Evolutionary conservation across 2,888 invertebrate species (phyloP), one percentile per base, ranked within the genome.

Genomic region (Agrochola lychnidis): DNA sequence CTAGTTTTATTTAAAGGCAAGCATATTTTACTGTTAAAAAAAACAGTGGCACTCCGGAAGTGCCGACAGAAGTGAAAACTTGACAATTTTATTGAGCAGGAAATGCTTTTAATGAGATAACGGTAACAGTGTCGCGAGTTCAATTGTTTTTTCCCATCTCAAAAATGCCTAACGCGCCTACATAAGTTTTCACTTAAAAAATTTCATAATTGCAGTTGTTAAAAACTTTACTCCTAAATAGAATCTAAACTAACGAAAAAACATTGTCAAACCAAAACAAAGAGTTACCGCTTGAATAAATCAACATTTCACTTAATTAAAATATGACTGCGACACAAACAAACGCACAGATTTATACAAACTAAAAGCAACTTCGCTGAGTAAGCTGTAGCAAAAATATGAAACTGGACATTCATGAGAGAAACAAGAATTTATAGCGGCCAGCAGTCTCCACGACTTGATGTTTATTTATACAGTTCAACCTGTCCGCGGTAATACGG

Each of bases 381-480:
- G 86, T 78, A 83, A 83, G 79, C 78, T 78, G 84, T 73, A 73
- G 81, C 76, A 74, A 81, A 86, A 88, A 84, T 86, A 83, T 84
- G 84, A 86, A 81, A 67, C 81, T 74, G 84, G 84, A 86, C 88
- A 84, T 81, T 87, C 79, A 84, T 76, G 84, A 88, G 77, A 79
- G 79, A 73, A 87, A 87, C 78, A 67, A 88, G 87, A 84, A 87
- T 87, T 87, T 81, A 87, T 88, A 42, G 82, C 84, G 69, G 71
- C 67, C 66, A 63, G 63, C 64, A 67, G 76, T 76, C 73, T 71
- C 42, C 70, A 62, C 61, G 42, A 75, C 76, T 78, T 83, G 78
- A 79, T 86, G 72, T 84, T 86, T 88, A 88, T 88, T 86, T 88
- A 81, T 78, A 79, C 66, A 77, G 71, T 84, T 81, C 69, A 81